Conservation (phyloP, 2,888 invertebrate genomes). For the Tetranychus truncatus region DNA sequence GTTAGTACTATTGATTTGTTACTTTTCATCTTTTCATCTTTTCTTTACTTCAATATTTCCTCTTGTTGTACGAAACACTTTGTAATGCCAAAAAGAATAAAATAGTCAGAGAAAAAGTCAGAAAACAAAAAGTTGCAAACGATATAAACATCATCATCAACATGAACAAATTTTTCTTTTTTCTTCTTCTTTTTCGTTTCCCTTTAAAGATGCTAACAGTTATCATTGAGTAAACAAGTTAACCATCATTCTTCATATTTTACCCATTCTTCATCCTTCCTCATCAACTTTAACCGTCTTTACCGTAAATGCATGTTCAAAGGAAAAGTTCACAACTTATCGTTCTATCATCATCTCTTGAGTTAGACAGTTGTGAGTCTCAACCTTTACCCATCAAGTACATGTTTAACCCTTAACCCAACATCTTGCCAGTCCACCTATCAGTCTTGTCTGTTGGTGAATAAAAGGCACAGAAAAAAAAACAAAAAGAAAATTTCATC, state of each 20-base stretch:
- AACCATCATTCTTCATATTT: background rate
- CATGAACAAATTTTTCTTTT: background rate
- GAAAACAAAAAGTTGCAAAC: background rate
- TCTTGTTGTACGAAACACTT: background rate
- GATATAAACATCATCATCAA: background rate
- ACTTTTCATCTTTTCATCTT: background rate
- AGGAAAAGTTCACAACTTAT: background rate
- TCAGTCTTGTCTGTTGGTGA: background rate
- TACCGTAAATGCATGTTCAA: background rate
- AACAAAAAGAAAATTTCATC: background rate
- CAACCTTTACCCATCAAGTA: no score
- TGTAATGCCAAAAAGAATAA: no score
- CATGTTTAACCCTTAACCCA: background rate
- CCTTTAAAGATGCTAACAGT: background rate
- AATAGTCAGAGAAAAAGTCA: background rate
- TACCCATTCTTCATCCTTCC: background rate
- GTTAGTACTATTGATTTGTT: background rate
- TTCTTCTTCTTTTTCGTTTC: background rate
- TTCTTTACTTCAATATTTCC: background rate
- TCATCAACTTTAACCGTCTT: background rate
- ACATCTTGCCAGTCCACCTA: background rate
- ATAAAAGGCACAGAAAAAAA: background rate
- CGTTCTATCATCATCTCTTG: background rate
- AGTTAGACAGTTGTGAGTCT: no score
- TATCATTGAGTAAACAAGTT: background rate